Percentiles rank a stretch among this genome's conserved stretches.
These are phyloP conservation scores for Taxidea taxus DNA, from an alignment of 2,113 vertebrate genomes.

Conservation along the genomic window DNA sequence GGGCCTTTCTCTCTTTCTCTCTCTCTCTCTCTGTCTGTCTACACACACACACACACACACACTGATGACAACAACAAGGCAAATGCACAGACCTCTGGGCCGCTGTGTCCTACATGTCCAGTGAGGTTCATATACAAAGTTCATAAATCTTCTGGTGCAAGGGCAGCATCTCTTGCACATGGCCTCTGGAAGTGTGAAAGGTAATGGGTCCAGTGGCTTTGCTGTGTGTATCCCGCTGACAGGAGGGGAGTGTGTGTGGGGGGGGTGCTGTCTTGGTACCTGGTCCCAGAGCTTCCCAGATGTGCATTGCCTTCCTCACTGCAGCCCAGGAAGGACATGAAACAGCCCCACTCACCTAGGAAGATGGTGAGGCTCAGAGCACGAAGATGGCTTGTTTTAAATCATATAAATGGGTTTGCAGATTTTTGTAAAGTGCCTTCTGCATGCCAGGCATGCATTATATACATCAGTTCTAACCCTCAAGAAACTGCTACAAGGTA, in stretches of 20 bases:
- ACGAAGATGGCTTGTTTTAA: background rate
- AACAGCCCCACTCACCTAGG: background rate
- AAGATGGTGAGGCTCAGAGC: background rate
- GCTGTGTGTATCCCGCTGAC: slow-evolving; percentile 50
- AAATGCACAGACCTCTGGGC: background rate
- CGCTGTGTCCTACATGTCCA: slow-evolving; percentile 57
- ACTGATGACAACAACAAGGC: too few relatives aligned
- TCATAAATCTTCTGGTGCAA: background rate
- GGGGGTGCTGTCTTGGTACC: fast-evolving
- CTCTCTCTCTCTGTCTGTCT: too few relatives aligned
- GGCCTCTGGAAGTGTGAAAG: slow-evolving; percentile 76
- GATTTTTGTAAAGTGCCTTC: background rate
- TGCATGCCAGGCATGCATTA: fast-evolving
- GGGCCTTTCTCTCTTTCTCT: background rate
- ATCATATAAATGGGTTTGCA: background rate
- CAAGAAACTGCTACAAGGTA: background rate
- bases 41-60: background rate
- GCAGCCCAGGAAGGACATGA: background rate
- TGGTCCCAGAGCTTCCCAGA: background rate
- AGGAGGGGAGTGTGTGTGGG: background rate
- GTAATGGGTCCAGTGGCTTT: slow-evolving; percentile 68
- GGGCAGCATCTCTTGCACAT: slow-evolving; percentile 65
- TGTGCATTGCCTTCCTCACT: background rate
- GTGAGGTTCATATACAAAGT: slow-evolving; percentile 64
- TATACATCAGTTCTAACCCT: background rate